These are phyloP conservation scores for Notamacropus eugenii DNA, from an alignment of 2,797 vertebrate genomes.

Conservation along the genomic window DNA sequence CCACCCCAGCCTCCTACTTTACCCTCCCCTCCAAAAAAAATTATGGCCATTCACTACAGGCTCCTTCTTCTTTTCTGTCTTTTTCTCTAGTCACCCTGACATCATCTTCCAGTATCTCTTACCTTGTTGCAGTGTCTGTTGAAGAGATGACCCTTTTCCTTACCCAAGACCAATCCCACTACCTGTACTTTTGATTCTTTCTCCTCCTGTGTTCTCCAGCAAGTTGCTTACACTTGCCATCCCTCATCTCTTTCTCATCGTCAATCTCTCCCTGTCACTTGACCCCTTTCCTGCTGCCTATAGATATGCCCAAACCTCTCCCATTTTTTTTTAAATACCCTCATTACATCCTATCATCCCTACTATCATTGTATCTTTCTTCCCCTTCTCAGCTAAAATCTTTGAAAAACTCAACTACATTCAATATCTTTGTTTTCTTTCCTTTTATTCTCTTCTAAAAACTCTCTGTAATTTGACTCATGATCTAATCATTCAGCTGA, in stretches of 20 bases:
- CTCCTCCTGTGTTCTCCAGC: background rate
- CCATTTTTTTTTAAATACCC: background rate
- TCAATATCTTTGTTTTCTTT: background rate
- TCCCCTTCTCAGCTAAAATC: background rate
- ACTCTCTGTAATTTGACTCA: background rate
- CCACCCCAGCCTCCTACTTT: background rate
- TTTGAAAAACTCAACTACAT: background rate
- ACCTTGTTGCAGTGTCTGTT: background rate
- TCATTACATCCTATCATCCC: background rate
- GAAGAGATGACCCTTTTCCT: background rate
- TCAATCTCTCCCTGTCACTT: background rate
- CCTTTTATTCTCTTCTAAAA: background rate
- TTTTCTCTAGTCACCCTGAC: background rate
- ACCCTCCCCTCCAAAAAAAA: background rate
- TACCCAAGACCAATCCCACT: background rate
- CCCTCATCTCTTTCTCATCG: background rate
- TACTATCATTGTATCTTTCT: background rate
- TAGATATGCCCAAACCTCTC: background rate
- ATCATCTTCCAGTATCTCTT: background rate
- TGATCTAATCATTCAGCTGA: background rate
- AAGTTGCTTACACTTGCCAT: background rate
- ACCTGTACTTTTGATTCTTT: background rate
- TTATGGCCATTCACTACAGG: background rate
- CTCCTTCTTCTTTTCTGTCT: background rate
- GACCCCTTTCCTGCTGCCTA: background rate